Evolutionary conservation across 2,797 vertebrate genomes (phyloP).

Genomic region (Protosalanx chinensis): DNA sequence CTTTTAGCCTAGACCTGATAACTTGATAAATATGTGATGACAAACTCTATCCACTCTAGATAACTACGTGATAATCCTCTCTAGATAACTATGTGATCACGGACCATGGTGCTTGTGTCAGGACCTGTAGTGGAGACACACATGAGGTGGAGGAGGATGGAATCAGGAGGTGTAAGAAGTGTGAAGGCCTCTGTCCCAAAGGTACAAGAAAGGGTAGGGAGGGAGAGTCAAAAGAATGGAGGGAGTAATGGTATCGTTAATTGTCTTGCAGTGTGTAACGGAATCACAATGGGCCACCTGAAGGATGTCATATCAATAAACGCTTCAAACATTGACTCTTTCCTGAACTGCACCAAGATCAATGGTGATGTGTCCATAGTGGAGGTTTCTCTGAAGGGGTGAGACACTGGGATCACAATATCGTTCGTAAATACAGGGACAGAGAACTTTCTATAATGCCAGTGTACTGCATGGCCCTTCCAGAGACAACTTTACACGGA

Average conservation of each 20-base stretch:
- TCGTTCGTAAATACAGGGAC: background rate
- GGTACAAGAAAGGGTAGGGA: slow-evolving; percentile 61
- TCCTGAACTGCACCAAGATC: slow-evolving; percentile 90
- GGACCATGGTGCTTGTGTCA: slow-evolving; percentile 83
- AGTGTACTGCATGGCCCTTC: slow-evolving; percentile 42
- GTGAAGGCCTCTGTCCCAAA: slow-evolving; percentile 89
- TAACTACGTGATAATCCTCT: background rate
- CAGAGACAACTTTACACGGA: slow-evolving; percentile 82
- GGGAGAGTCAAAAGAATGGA: background rate
- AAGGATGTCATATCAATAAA: slow-evolving; percentile 81
- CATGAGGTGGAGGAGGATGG: slow-evolving; percentile 83
- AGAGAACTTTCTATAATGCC: background rate
- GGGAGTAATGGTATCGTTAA: background rate
- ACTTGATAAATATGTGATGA: background rate
- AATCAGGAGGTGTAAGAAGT: slow-evolving; percentile 84
- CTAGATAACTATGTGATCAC: slow-evolving; percentile 92
- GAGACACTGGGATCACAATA: slow-evolving; percentile 42
- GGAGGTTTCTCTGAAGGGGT: slow-evolving; percentile 80
- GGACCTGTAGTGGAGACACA: slow-evolving; percentile 76
- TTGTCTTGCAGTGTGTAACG: slow-evolving; percentile 75
- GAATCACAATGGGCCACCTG: slow-evolving; percentile 79
- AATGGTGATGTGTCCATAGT: slow-evolving; percentile 82
- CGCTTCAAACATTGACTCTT: slow-evolving; percentile 87
- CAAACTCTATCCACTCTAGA: background rate
- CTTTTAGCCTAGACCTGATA: background rate